Evolutionary conservation across 1,140 invertebrate species (phyloP), one percentile per base, ranked within the genome.

Genomic region (Cheumatopsyche charites): DNA sequence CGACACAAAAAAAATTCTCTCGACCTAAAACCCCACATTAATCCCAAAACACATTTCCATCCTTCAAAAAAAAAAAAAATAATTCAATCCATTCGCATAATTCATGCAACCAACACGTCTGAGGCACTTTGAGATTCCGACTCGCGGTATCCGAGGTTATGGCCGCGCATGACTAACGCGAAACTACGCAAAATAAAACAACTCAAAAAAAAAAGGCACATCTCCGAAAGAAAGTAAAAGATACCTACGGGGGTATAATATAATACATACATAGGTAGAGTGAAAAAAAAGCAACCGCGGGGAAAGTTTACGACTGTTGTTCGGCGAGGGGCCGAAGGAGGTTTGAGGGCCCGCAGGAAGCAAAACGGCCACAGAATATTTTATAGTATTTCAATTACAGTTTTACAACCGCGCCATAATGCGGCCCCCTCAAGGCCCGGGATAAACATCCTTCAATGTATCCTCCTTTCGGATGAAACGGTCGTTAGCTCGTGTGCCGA

Each of bases 331-430:
- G 29, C 29, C 43, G 41, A 68, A 68, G n/a, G n/a, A n/a, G 49
- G 66, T 45, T 68, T 55, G 66, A 68, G 66, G 47, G 43, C 47
- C 42, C 66, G 47, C 68, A 73, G 58, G 66, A 73, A 75, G 66
- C 74, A 73, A 71, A 75, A 68, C 74, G 71, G 68, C 68, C 74
- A 61, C 74, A 66, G 71, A 75, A 75, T 75, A 75, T 75, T 75
- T 75, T 73, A 75, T 75, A 73, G 74, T 68, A 73, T 75, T 75
- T 75, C 74, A 75, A 75, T 75, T 75, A 75, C 74, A 75, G 68
- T 75, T 75, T 75, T 75, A 75, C 74, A 73, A 70, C 74, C 74
- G 63, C 47, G 62, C 65, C 71, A 71, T 67, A 47, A 66, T 49
- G 71, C 71, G 62, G 63, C 66, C 71, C n/a, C 67, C 66, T 15